Evolutionary conservation across 92 coral and sea anemone species (phyloP).

Genomic region (Paramuricea clavata): DNA sequence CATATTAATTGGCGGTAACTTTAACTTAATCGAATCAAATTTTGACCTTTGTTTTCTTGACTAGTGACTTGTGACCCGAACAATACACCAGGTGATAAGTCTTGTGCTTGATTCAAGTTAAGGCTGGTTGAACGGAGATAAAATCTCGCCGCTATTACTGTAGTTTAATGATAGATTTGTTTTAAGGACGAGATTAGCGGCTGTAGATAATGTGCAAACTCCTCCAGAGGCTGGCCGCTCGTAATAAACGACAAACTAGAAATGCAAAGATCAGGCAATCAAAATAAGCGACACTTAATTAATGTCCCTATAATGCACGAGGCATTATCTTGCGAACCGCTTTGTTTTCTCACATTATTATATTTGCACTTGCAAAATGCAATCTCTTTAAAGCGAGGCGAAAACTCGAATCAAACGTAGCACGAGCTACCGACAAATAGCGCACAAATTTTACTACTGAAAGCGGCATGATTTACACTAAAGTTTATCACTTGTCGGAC

Average conservation of each 20-base stretch:
- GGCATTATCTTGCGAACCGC: constrained; percentile 22
- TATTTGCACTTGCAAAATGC: constrained; percentile 18
- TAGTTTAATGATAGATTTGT: constrained; percentile 40
- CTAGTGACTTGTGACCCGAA: constrained; percentile 52
- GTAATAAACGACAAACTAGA: constrained; percentile 23
- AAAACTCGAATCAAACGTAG: constrained; percentile 4
- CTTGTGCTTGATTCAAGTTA: background rate
- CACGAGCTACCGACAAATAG: constrained; percentile 44
- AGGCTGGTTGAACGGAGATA: constrained; percentile 36
- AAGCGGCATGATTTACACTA: constrained; percentile 24
- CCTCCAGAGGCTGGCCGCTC: constrained; percentile 36
- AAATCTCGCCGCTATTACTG: constrained; percentile 37
- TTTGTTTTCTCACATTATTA: constrained; percentile 32
- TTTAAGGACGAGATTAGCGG: constrained; percentile 41
- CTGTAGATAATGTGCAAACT: constrained; percentile 37
- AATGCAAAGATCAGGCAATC: constrained; percentile 30
- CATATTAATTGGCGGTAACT: constrained; percentile 50
- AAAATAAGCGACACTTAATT: constrained; percentile 23
- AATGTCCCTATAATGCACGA: constrained; percentile 30
- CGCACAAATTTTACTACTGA: background rate
- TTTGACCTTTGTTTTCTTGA: constrained; percentile 42
- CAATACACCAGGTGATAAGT: constrained; percentile 32
- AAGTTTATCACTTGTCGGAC: constrained; percentile 29
- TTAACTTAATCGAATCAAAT: constrained; percentile 37
- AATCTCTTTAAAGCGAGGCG: constrained; percentile 7